Base-by-base conservation (phyloP, 2,888 invertebrate species). In the Tigriopus californicus region DNA sequence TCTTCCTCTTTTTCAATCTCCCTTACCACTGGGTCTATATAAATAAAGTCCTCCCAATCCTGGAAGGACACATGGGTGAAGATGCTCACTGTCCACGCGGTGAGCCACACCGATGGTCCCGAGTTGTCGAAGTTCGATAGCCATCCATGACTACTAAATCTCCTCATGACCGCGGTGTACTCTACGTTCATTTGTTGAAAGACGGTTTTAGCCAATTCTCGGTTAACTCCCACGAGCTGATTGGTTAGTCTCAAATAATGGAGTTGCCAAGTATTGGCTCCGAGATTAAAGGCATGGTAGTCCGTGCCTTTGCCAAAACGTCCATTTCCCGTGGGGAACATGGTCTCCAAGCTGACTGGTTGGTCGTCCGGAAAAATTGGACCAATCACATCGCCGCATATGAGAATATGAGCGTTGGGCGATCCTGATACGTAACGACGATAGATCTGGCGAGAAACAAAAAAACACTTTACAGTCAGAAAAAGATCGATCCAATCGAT, bases 41-140 rank as follows among this genome's bases (percentile, higher is more conserved):
- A 76, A 53, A 77, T 67, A 44, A 73, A 68, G 63, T 75, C 71
- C 65, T 76, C 75, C 77, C 77, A 77, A 64, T 77, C 77, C 61
- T 73, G 73, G 65, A 74, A 75, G 47, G 72, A 68, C 4, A 74
- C 74, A 60, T 72, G 69, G 54, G 72, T 70, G 49, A 77, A 68
- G 6, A 71, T 70, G 63, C 73, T 69, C 0, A 75, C 68, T 8
- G 72, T 72, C 70, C 75, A 75, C 1, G 77, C 74, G 12, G 77
- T 75, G 63, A 77, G 64, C 73, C 73, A 74, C 22, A 73, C 70
- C 63, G 70, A 71, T 13, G 71, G 69, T 41, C 65, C 65, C 10
- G 68, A 65, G 22, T 66, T 64, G 62, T 71, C 70, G 68, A 71
- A 73, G 65, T 70, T 70, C 24, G 67, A 67, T 60, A 72, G 72